Evolutionary conservation across 2,888 invertebrate species (phyloP).

Genomic region (Tortricodes alternella): DNA sequence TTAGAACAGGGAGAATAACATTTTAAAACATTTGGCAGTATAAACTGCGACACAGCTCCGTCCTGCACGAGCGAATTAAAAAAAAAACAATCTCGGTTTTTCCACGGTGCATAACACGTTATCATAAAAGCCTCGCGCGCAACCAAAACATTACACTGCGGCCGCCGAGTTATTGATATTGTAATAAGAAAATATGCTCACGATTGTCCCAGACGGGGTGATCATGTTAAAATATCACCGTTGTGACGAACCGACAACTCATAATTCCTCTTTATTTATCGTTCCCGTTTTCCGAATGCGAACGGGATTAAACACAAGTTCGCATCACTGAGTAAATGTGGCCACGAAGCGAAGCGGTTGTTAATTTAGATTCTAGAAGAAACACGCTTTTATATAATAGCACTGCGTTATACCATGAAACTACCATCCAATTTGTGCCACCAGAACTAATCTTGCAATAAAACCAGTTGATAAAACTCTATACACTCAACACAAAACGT

Average conservation of each 20-base stretch:
- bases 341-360: no score
- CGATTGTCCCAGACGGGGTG: background rate
- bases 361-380: background rate
- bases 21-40: background rate
- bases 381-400: conserved; percentile 3
- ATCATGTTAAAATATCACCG: background rate
- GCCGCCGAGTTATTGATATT: conserved; percentile 4
- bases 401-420: conserved; percentile 36
- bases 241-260: background rate
- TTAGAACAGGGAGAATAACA: background rate
- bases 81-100: conserved; percentile 1
- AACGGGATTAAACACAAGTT: background rate
- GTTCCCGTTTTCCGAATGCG: no score
- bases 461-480: conserved; percentile 29
- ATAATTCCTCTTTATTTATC: no score
- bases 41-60: background rate
- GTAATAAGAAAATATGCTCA: conserved; percentile 2
- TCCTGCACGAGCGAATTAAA: conserved; percentile 4
- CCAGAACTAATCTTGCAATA: conserved; percentile 51
- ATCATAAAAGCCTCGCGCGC: conserved; percentile 11
- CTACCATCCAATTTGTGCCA: conserved; percentile 46
- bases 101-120: conserved; percentile 12
- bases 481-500: conserved; percentile 31
- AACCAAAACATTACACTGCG: background rate
- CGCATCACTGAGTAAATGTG: background rate